Evolutionary conservation across 2,888 invertebrate species (phyloP).

Genomic region (Tachystola acroxantha): DNA sequence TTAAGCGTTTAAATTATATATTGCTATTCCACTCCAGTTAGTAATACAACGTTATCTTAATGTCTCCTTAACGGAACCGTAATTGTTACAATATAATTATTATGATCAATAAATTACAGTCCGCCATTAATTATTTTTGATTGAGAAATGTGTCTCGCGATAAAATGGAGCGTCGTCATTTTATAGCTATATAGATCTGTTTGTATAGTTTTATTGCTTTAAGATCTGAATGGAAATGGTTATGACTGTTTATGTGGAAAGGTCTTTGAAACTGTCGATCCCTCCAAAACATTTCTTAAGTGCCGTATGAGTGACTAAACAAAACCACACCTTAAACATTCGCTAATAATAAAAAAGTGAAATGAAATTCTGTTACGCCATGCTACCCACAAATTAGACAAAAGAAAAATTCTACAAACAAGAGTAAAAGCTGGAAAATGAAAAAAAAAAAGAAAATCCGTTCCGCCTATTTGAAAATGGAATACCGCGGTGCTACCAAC

Average conservation of each 20-base stretch:
- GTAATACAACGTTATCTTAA: constrained; percentile 45
- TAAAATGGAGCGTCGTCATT: constrained; percentile 21
- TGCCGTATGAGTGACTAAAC: no score
- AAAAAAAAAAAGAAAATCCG: constrained; percentile 22
- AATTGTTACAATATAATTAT: constrained; percentile 73
- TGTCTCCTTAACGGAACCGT: constrained; percentile 61
- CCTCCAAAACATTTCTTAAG: no score
- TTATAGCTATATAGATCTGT: constrained; percentile 18
- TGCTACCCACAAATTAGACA: no score
- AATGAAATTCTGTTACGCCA: neutral
- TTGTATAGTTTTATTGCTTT: no score
- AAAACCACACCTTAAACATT: no score
- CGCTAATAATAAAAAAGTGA: neutral
- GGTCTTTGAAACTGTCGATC: no score
- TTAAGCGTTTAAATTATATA: no score
- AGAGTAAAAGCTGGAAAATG: constrained; percentile 11
- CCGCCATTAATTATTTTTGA: constrained; percentile 57
- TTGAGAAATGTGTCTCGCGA: constrained; percentile 60
- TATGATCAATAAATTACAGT: constrained; percentile 62
- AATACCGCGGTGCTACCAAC: constrained; percentile 30
- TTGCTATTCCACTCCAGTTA: neutral
- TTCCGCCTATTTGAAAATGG: constrained; percentile 28
- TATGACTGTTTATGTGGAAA: no score
- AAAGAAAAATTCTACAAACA: constrained; percentile 1
- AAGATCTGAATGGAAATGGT: constrained; percentile 10